phyloP scores from a whole-genome alignment of 2,888 invertebrate species.

The Euplexia lucipara region DNA sequence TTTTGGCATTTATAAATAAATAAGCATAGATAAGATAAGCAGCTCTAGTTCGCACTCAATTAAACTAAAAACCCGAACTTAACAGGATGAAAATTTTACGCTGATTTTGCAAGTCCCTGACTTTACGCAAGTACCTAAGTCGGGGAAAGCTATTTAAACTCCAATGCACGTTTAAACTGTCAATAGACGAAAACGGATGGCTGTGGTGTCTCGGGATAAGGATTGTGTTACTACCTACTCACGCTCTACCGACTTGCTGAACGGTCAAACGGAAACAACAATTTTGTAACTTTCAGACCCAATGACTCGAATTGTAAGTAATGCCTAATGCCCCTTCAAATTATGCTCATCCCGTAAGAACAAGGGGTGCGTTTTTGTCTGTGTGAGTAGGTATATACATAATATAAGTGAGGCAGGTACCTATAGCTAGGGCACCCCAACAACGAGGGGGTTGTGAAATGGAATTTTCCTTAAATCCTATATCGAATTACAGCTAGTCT shows the following conservation, averaged over 20 bases:
- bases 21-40: not conserved
- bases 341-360: slow-evolving; percentile 42
- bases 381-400: slow-evolving; percentile 28
- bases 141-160: slow-evolving; percentile 18
- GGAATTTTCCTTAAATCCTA: slow-evolving; percentile 31
- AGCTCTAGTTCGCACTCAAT: not conserved
- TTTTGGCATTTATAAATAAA: not conserved
- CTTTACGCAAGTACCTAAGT: slow-evolving; percentile 11
- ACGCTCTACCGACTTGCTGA: slow-evolving; percentile 39
- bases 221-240: slow-evolving; percentile 43
- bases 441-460: slow-evolving; percentile 21
- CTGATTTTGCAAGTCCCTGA: slow-evolving; percentile 16
- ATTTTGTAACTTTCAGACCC: slow-evolving; percentile 40
- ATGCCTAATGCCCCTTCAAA: slow-evolving; percentile 34
- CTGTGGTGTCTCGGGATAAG: slow-evolving; percentile 26
- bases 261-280: slow-evolving; percentile 13
- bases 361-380: slow-evolving; percentile 33
- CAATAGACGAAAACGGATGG: slow-evolving; percentile 38
- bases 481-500: slow-evolving; percentile 25
- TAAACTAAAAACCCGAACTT: no score
- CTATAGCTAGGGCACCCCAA: slow-evolving; percentile 20
- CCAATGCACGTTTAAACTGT: slow-evolving; percentile 44
- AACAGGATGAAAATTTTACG: no score
- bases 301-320: slow-evolving; percentile 42
- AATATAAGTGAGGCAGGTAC: slow-evolving; percentile 3